These are phyloP conservation scores for Odontesthes bonariensis DNA, from an alignment of 2,113 vertebrate genomes.

Conservation along the genomic window DNA sequence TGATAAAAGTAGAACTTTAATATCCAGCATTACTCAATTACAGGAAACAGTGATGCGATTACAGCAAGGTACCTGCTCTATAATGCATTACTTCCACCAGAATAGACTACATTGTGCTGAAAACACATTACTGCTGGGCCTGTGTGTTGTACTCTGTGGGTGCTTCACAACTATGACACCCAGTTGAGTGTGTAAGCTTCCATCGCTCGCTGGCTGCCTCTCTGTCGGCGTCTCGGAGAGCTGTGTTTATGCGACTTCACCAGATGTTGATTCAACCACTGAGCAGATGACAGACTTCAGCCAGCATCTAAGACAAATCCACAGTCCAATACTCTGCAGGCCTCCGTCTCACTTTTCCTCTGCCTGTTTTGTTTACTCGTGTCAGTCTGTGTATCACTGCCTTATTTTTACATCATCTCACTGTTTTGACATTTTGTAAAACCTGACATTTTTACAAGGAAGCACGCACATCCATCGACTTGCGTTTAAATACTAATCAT, in stretches of 20 bases:
- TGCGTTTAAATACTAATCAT: slow-evolving; percentile 8
- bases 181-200: slow-evolving; percentile 41
- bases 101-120: slow-evolving; percentile 5
- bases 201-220: slow-evolving; percentile 20
- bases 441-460: not conserved
- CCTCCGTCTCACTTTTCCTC: slow-evolving; percentile 22
- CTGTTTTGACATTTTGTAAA: not conserved
- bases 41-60: slow-evolving; percentile 31
- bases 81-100: slow-evolving; percentile 36
- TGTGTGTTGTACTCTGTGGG: slow-evolving; percentile 10
- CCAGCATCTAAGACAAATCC: slow-evolving; percentile 63
- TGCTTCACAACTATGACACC: slow-evolving; percentile 21
- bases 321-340: slow-evolving; percentile 58
- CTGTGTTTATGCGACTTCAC: slow-evolving; percentile 49
- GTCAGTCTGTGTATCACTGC: slow-evolving; percentile 22
- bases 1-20: slow-evolving; percentile 33
- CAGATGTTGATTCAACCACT: slow-evolving; percentile 70
- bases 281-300: slow-evolving; percentile 66
- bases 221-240: slow-evolving; percentile 30
- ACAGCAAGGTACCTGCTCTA: not conserved
- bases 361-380: slow-evolving; percentile 51
- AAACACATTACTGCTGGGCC: not conserved
- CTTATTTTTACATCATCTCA: slow-evolving; percentile 17
- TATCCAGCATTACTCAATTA: slow-evolving; percentile 27
- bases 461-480: not conserved